Evolutionary conservation across 1,140 invertebrate species (phyloP).

Genomic region (Lamellibrachia luymesi): DNA sequence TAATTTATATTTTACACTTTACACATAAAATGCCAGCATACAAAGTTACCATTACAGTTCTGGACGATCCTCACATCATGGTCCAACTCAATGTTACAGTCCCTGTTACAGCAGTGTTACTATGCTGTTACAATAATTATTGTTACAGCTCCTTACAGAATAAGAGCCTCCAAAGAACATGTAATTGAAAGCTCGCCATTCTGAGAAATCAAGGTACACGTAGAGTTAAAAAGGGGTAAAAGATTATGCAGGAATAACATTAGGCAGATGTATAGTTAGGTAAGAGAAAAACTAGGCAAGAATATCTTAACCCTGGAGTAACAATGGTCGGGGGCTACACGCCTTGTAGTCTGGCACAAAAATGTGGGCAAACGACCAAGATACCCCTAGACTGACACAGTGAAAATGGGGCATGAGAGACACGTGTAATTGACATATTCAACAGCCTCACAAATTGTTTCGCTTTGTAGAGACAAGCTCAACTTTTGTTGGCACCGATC

Average conservation of each 20-base stretch:
- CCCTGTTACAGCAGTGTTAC: not conserved
- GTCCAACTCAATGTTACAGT: not conserved
- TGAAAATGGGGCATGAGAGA: not conserved
- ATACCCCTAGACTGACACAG: not conserved
- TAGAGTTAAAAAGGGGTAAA: not conserved
- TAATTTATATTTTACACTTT: conserved; percentile 2
- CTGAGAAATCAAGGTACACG: not conserved
- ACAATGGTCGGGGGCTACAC: not conserved
- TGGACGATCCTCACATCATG: not conserved
- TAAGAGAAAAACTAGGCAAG: not conserved
- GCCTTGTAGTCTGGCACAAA: not conserved
- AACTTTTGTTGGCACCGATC: not conserved
- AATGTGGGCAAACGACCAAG: not conserved
- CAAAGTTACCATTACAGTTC: not conserved
- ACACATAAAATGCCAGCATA: not conserved
- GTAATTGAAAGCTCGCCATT: not conserved
- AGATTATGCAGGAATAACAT: not conserved
- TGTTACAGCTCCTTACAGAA: not conserved
- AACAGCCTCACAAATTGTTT: not conserved
- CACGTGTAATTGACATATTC: not conserved
- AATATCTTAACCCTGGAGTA: not conserved
- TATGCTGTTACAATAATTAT: not conserved
- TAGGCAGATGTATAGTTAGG: not conserved
- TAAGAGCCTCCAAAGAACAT: not conserved
- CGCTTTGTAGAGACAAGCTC: not conserved